Evolutionary conservation across 2,797 vertebrate genomes (phyloP).

Genomic region (Sebastes matsubarae): DNA sequence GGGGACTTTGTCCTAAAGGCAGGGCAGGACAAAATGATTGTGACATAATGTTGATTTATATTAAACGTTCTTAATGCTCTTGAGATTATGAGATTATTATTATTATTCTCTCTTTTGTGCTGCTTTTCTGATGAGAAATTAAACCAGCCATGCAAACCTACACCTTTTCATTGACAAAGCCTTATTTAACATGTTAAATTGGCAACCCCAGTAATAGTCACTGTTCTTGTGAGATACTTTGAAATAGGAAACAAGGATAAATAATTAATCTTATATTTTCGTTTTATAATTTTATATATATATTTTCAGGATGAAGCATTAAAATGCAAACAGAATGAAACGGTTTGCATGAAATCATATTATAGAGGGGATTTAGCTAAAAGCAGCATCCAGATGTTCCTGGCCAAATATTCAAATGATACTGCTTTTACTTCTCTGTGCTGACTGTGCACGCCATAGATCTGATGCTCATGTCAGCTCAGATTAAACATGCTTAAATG

Average conservation of each 20-base stretch:
- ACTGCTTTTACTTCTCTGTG: background rate
- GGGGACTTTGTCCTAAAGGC: conserved; percentile 74
- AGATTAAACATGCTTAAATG: conserved; percentile 10
- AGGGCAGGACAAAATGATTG: conserved; percentile 56
- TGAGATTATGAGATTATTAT: background rate
- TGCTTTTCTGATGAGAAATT: background rate
- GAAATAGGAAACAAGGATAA: background rate
- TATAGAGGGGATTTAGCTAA: conserved; percentile 43
- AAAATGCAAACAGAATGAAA: background rate
- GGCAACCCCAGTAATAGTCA: no score
- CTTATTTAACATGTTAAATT: background rate
- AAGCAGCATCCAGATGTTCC: conserved; percentile 40
- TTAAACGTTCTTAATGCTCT: background rate
- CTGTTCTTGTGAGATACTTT: background rate
- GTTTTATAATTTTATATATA: no score
- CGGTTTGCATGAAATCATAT: conserved; percentile 18
- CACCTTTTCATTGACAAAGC: background rate
- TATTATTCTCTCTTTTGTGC: background rate
- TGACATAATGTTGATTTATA: background rate
- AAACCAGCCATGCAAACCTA: background rate
- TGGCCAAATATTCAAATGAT: background rate
- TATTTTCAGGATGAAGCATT: background rate
- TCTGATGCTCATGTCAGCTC: background rate
- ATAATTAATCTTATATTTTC: background rate
- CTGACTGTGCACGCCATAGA: background rate